Evolutionary conservation across 2,113 vertebrate genomes (phyloP).

Genomic region (Syrmaticus mikado): DNA sequence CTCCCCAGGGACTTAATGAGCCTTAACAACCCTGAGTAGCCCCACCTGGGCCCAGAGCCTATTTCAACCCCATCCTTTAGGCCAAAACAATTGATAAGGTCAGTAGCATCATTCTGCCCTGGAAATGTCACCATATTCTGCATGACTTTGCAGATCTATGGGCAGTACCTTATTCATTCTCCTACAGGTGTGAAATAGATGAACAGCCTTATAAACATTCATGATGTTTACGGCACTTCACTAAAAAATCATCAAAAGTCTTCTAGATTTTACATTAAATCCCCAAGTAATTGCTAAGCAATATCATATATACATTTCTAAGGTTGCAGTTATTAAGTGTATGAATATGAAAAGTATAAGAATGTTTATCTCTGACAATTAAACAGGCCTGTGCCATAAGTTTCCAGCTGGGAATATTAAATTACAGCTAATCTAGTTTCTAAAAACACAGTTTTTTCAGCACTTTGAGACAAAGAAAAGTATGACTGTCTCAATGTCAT

Average conservation of each 20-base stretch:
- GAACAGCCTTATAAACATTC: background rate
- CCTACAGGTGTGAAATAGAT: background rate
- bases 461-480: constrained; percentile 11
- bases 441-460: background rate
- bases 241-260: background rate
- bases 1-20: background rate
- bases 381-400: background rate
- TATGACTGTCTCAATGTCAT: constrained; percentile 1
- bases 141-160: background rate
- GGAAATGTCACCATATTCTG: background rate
- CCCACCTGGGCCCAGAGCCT: rapidly evolving
- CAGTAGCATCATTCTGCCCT: background rate
- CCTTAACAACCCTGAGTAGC: background rate
- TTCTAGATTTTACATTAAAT: background rate
- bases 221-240: background rate
- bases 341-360: background rate
- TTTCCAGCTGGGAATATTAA: background rate
- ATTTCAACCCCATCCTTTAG: rapidly evolving
- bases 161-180: background rate
- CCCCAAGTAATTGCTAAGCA: background rate
- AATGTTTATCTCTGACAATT: background rate
- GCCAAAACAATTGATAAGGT: background rate
- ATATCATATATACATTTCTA: background rate
- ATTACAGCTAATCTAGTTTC: background rate
- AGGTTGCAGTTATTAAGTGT: background rate